These are phyloP conservation scores for Sebastolobus altivelis DNA, from an alignment of 2,797 vertebrate species.

Conservation along the genomic window DNA sequence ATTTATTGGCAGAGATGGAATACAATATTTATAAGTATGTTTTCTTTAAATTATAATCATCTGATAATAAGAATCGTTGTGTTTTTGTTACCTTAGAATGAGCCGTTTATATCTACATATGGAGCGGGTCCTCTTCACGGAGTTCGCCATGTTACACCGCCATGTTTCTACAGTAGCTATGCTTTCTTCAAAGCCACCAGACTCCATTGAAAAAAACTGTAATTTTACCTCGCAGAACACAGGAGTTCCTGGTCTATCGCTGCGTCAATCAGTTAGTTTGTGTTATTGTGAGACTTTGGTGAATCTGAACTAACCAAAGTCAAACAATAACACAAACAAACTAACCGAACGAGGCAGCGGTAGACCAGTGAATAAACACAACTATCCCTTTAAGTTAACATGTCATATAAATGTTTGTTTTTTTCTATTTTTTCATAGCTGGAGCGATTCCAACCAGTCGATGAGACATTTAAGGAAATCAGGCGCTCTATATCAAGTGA, in stretches of 20 bases:
- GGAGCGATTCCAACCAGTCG: slow-evolving; percentile 76
- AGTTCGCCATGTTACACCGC: accelerated
- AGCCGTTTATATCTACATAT: not conserved
- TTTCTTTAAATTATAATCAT: not conserved
- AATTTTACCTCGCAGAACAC: not conserved
- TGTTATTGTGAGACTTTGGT: too few relatives aligned
- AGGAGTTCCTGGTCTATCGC: too few relatives aligned
- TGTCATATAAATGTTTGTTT: not conserved
- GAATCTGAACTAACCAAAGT: too few relatives aligned
- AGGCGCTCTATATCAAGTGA: slow-evolving; percentile 78
- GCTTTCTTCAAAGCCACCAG: not conserved
- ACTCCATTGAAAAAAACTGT: not conserved
- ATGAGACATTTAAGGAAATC: slow-evolving; percentile 84
- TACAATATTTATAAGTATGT: not conserved
- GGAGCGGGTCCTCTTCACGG: not conserved
- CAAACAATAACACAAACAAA: too few relatives aligned
- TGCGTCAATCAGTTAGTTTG: too few relatives aligned
- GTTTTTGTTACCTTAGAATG: not conserved
- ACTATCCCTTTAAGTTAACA: not conserved
- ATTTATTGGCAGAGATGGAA: not conserved
- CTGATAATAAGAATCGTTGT: not conserved
- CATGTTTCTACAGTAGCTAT: not conserved
- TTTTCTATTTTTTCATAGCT: slow-evolving; percentile 62
- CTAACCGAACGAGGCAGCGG: too few relatives aligned
- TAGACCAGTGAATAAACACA: too few relatives aligned